Percentiles rank a stretch among this genome's conserved stretches.
phyloP scores from a whole-genome alignment of 2,113 vertebrate species.

The Chlorodrepanis virens region DNA sequence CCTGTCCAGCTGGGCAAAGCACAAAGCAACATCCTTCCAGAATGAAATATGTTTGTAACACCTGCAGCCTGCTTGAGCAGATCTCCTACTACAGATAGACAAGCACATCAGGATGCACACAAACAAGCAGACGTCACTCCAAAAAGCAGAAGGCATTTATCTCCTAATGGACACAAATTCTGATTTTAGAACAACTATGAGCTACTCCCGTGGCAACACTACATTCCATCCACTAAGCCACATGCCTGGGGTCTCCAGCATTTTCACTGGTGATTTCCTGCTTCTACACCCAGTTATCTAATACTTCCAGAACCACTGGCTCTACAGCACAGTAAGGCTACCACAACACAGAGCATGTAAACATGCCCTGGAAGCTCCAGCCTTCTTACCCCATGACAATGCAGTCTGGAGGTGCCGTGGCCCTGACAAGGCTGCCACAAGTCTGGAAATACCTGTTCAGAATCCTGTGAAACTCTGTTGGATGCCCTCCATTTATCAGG shows the following conservation, averaged over 20 bases:
- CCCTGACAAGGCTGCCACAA: not conserved
- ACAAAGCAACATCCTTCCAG: not conserved
- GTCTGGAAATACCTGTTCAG: not conserved
- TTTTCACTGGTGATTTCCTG: not conserved
- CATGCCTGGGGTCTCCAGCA: fast-evolving
- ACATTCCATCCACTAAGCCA: not conserved
- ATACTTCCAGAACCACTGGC: not conserved
- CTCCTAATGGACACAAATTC: not conserved
- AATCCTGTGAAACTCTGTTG: not conserved
- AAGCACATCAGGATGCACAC: not conserved
- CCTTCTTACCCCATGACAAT: not conserved
- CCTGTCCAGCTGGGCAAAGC: constrained; percentile 43
- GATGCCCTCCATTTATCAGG: not conserved
- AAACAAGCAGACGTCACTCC: not conserved
- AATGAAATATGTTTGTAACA: not conserved
- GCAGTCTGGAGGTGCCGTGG: not conserved
- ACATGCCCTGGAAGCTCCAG: not conserved
- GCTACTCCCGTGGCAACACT: not conserved
- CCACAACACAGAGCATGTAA: not conserved
- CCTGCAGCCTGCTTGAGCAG: not conserved
- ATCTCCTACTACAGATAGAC: fast-evolving
- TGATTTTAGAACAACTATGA: not conserved
- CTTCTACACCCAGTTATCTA: not conserved
- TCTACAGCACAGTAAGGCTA: not conserved
- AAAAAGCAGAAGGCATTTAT: not conserved